Evolutionary conservation across 2,888 invertebrate species (phyloP).

Genomic region (Drosophila rellima): DNA sequence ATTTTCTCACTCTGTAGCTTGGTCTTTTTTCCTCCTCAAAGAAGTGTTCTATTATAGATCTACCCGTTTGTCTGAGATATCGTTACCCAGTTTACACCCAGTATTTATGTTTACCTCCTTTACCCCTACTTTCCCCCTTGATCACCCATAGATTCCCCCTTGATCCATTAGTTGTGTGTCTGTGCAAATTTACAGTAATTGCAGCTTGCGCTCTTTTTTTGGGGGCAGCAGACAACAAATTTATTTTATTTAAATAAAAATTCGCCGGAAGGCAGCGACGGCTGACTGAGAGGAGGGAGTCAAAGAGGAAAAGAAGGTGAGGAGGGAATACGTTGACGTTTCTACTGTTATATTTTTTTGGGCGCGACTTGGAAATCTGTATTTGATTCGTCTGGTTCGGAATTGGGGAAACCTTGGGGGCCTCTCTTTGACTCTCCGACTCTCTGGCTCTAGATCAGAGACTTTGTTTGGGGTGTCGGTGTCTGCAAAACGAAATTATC

Average conservation of each 20-base stretch:
- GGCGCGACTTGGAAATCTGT: constrained; percentile 71
- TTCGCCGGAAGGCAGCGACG: constrained; percentile 65
- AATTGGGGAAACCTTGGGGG: constrained; percentile 43
- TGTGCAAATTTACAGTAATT: constrained; percentile 72
- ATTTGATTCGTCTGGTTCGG: constrained; percentile 50
- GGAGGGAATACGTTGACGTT: constrained; percentile 29
- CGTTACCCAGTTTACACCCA: neutral
- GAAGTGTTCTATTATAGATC: neutral
- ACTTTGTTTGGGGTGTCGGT: constrained; percentile 53
- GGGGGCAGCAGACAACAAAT: constrained; percentile 65
- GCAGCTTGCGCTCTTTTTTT: constrained; percentile 59
- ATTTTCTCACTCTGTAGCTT: neutral
- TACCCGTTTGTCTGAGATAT: neutral
- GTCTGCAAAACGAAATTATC: constrained; percentile 74
- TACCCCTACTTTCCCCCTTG: neutral
- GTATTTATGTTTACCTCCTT: neutral
- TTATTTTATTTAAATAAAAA: constrained; percentile 82
- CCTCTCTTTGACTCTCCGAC: constrained; percentile 27
- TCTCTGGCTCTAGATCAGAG: constrained; percentile 1
- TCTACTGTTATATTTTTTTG: constrained; percentile 67
- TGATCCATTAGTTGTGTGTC: constrained; percentile 50
- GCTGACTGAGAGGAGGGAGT: neutral
- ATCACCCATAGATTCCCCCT: neutral
- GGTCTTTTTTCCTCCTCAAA: neutral
- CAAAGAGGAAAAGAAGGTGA: neutral